Evolutionary conservation across 1,140 invertebrate genomes (phyloP).

Genomic region (Spodoptera litura): DNA sequence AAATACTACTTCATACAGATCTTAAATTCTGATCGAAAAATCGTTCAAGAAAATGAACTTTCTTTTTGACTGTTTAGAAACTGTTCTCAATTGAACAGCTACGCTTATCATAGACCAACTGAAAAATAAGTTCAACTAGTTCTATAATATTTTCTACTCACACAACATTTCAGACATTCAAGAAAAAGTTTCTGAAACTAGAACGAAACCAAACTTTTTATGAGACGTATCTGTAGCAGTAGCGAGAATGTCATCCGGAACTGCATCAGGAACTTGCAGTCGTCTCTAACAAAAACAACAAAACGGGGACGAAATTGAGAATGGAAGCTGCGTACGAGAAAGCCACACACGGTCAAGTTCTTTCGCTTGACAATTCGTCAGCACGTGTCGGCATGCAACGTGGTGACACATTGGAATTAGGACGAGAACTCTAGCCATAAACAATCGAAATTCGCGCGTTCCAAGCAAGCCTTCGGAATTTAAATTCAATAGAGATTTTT

Average conservation of each 20-base stretch:
- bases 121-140: too few relatives aligned
- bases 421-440: constrained; percentile 42
- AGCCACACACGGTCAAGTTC: constrained; percentile 50
- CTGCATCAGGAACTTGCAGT: constrained; percentile 14
- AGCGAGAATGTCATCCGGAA: constrained; percentile 21
- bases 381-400: constrained; percentile 49
- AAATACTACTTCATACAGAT: neutral
- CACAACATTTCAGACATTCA: too few relatives aligned
- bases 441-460: constrained; percentile 51
- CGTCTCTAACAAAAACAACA: neutral
- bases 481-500: neutral
- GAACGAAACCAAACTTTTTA: too few relatives aligned
- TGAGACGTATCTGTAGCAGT: neutral
- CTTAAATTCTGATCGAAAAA: neutral
- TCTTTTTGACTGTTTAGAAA: too few relatives aligned
- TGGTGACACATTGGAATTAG: constrained; percentile 40
- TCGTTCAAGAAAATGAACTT: too few relatives aligned
- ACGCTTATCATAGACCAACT: too few relatives aligned
- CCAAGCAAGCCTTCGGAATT: constrained; percentile 30
- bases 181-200: too few relatives aligned
- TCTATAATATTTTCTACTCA: too few relatives aligned
- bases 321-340: constrained; percentile 67
- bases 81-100: too few relatives aligned
- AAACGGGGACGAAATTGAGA: constrained; percentile 51
- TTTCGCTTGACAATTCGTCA: constrained; percentile 64